Evolutionary conservation across 2,797 vertebrate species (phyloP).

Genomic region (Sus cebifrons): DNA sequence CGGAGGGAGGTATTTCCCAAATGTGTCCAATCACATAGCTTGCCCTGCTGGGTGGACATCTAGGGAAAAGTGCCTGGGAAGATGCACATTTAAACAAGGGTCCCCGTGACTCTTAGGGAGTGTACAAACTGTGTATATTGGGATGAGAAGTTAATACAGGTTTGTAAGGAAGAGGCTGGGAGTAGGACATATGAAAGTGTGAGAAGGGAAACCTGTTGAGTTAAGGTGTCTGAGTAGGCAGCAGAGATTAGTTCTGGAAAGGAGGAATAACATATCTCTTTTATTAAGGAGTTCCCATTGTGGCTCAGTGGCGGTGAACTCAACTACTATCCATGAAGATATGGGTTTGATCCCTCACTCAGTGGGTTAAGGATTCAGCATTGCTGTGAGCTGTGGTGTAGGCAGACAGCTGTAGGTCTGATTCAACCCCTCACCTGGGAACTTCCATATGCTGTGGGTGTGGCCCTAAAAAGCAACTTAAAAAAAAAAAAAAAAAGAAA

Average conservation of each 20-base stretch:
- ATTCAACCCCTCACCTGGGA: too few relatives aligned
- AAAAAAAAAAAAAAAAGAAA: neutral
- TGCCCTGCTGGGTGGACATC: too few relatives aligned
- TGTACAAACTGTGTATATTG: neutral
- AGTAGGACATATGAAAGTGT: neutral
- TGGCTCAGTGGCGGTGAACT: too few relatives aligned
- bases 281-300: too few relatives aligned
- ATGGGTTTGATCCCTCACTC: too few relatives aligned
- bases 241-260: neutral
- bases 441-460: too few relatives aligned
- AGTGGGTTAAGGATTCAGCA: too few relatives aligned
- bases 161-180: neutral
- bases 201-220: neutral
- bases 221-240: neutral
- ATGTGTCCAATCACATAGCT: neutral
- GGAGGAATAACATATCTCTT: neutral
- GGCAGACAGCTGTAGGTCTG: too few relatives aligned
- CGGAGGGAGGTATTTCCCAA: neutral
- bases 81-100: neutral
- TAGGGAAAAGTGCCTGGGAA: neutral
- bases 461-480: too few relatives aligned
- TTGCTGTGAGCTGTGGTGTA: too few relatives aligned
- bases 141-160: neutral
- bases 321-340: too few relatives aligned
- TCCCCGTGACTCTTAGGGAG: neutral